Conservation (phyloP, 2,888 invertebrate species). For the Leptura quadrifasciata region DNA sequence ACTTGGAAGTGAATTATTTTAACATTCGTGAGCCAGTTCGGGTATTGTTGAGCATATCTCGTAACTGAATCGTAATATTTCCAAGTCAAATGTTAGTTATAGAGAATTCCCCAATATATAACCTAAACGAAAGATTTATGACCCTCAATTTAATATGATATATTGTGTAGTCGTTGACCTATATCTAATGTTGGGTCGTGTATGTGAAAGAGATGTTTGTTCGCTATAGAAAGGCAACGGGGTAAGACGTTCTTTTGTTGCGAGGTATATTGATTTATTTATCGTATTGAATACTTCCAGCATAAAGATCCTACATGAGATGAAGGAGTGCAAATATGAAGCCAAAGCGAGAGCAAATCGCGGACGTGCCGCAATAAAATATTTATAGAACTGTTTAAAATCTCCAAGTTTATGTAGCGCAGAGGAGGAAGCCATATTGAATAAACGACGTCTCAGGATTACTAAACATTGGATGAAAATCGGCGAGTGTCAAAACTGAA, state of each 20-base stretch:
- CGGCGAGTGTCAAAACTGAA: constrained; percentile 17
- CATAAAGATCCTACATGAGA: constrained; percentile 17
- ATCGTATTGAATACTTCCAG: constrained; percentile 25
- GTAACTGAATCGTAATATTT: no score
- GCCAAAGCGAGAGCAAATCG: constrained; percentile 1
- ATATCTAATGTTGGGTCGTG: constrained; percentile 28
- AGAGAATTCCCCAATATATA: background rate
- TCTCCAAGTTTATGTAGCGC: constrained; percentile 31
- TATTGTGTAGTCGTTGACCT: constrained; percentile 34
- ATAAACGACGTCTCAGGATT: background rate
- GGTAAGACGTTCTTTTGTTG: constrained; percentile 29
- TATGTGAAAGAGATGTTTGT: constrained; percentile 29
- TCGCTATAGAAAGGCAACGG: constrained; percentile 20
- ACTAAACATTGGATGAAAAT: constrained; percentile 23
- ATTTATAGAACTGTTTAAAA: constrained; percentile 21
- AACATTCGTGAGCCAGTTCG: no score
- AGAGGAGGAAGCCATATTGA: constrained; percentile 2
- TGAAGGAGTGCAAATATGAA: constrained; percentile 11
- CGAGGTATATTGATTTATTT: constrained; percentile 46
- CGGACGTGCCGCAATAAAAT: background rate
- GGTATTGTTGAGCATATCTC: no score
- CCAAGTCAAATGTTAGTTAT: no score
- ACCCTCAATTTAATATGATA: constrained; percentile 31
- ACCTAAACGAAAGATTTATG: constrained; percentile 25
- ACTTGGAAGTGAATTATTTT: no score